Base-by-base conservation (phyloP, 2,797 vertebrate species). In the Cottoperca gobio region DNA sequence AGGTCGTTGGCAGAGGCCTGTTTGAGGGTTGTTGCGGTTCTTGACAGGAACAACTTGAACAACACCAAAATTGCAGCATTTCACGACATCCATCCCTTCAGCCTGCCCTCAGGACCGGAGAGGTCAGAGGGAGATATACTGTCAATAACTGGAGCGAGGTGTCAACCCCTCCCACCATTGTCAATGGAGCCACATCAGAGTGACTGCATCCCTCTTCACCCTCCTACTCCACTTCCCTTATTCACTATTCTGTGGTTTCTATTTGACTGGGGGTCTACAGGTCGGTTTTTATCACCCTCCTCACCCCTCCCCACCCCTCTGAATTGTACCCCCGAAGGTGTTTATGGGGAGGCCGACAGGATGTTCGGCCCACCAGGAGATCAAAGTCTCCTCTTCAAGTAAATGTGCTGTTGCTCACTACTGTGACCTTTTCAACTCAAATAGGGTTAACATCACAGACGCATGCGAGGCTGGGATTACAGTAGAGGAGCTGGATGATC, bases 331-430 rank as follows among this genome's bases (percentile, higher is more conserved):
- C 93, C 91, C 64, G 37, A 83, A 93, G 94, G 93, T 92, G 93
- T 95, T 96, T 96, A 96, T 89, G 92, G 86, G 89, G 70, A 85
- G 89, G 88, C 90, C 76, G 87, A 92, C 95, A 95, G 95, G 95
- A 96, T 95, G 94, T 94, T 94, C 77, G 42, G 86, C 92, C 94
- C 92, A 91, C 88, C 76, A 70, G 73, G 69, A 90, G 88, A 94
- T 95, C 95, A 95, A 96, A 95, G 91, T 82, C 86, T 87, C 86
- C 76, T 81, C 83, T 83, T 86, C 70, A 89, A 90, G 87, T 92
- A 86, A 91, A 94, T 90, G 92, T 81, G 88, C 82, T 35, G 55
- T 85, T 85, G 85, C 91, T 89, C 73, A 14, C 64, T 31, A 79
- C 62, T 31, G 79, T 91, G 94, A 96, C 93, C 95, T 94, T 92